Percentiles rank a stretch among this genome's conserved stretches.
Evolutionary conservation across 92 coral and sea anemone genomes (phyloP).

Genomic region (Epizoanthus ramosus): DNA sequence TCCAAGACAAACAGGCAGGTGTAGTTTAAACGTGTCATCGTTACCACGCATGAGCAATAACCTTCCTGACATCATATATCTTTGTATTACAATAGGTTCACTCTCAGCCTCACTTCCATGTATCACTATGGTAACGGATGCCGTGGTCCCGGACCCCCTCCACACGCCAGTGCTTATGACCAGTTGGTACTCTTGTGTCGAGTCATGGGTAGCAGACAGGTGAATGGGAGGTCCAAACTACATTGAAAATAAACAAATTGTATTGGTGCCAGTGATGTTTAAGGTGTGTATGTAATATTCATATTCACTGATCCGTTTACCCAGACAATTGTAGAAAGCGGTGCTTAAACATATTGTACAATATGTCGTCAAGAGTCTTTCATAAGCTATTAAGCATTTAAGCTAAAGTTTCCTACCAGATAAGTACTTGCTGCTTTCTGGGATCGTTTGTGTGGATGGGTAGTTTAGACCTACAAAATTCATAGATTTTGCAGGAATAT

Average conservation of each 20-base stretch:
- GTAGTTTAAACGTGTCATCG: conserved; percentile 65
- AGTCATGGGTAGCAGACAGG: conserved; percentile 19
- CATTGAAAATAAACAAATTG: neutral
- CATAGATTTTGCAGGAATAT: no score
- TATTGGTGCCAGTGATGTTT: neutral
- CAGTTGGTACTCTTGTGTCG: conserved; percentile 59
- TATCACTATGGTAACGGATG: conserved; percentile 78
- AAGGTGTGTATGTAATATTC: no score
- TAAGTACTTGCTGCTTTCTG: no score
- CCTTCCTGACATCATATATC: conserved; percentile 65
- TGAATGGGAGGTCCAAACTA: conserved; percentile 77
- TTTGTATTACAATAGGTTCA: conserved; percentile 64
- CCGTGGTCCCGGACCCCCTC: conserved; percentile 80
- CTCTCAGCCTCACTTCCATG: conserved; percentile 82
- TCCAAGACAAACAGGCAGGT: conserved; percentile 65
- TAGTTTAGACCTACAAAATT: no score
- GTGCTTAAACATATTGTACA: no score
- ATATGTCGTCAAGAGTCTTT: no score
- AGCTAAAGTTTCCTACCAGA: no score
- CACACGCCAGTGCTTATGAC: conserved; percentile 76
- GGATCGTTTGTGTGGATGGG: no score
- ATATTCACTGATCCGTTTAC: no score
- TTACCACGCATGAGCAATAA: conserved; percentile 69
- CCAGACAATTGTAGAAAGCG: no score
- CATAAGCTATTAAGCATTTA: no score